phyloP scores from a whole-genome alignment of 2,113 vertebrate species.

The Gymnarchus niloticus region DNA sequence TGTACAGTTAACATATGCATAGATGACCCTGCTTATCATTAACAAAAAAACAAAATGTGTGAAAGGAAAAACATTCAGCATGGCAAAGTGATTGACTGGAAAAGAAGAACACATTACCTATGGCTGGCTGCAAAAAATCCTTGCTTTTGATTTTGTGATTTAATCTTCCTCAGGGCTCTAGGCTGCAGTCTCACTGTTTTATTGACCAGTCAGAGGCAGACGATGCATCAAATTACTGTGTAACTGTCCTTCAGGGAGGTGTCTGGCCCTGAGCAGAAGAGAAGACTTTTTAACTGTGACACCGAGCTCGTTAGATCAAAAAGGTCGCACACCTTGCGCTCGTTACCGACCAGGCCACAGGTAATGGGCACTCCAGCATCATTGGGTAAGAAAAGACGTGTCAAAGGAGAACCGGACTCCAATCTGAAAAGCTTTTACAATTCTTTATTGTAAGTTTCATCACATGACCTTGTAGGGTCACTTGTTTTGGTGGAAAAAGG shows the following conservation, averaged over 20 bases:
- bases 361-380: constrained; percentile 43
- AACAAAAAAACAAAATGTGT: background rate
- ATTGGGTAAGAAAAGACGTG: constrained; percentile 29
- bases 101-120: constrained; percentile 27
- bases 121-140: constrained; percentile 24
- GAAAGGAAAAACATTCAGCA: background rate
- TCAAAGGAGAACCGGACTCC: constrained; percentile 38
- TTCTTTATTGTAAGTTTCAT: constrained; percentile 33
- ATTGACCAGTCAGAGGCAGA: constrained; percentile 43
- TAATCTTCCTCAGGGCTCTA: constrained; percentile 39
- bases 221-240: constrained; percentile 51
- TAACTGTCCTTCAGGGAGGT: constrained; percentile 47
- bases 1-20: constrained; percentile 8
- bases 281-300: constrained; percentile 49
- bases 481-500: constrained; percentile 29
- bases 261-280: constrained; percentile 43
- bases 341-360: constrained; percentile 38
- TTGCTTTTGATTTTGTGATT: constrained; percentile 32
- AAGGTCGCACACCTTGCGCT: constrained; percentile 45
- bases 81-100: constrained; percentile 25
- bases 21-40: constrained; percentile 15
- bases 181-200: constrained; percentile 40
- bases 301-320: constrained; percentile 52
- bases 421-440: constrained; percentile 43
- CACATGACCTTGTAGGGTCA: constrained; percentile 45